phyloP scores from a whole-genome alignment of 2,888 invertebrate species.

The Apamea epomidion region DNA sequence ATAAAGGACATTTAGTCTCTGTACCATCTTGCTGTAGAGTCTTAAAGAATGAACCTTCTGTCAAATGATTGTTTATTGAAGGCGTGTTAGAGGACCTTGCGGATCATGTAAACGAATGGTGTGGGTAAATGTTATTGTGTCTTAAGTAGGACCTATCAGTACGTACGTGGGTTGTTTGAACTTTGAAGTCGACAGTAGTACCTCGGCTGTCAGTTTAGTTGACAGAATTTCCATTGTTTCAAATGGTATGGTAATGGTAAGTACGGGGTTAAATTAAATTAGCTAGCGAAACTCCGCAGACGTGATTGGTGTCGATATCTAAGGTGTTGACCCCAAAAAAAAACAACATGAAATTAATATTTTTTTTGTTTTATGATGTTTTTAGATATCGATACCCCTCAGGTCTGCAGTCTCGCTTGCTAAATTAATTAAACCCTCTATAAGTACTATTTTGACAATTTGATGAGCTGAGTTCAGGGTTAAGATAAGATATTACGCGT shows the following conservation, averaged over 20 bases:
- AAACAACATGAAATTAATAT: too few relatives aligned
- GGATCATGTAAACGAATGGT: conserved; percentile 32
- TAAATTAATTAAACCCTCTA: too few relatives aligned
- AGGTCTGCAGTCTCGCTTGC: too few relatives aligned
- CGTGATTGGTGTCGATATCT: background rate
- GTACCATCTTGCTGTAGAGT: background rate
- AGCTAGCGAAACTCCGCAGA: background rate
- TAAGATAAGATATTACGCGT: too few relatives aligned
- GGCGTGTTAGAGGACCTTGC: conserved; percentile 16
- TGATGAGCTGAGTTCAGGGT: too few relatives aligned
- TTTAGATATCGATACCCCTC: too few relatives aligned
- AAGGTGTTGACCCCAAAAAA: background rate
- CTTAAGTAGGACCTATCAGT: conserved; percentile 8
- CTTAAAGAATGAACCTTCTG: conserved; percentile 29
- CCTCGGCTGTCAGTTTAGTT: background rate
- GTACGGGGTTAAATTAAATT: background rate
- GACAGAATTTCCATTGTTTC: background rate
- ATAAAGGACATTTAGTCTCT: background rate
- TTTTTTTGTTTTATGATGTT: too few relatives aligned
- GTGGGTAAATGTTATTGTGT: conserved; percentile 53
- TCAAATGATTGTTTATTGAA: background rate
- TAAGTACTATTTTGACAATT: too few relatives aligned
- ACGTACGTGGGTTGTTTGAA: conserved; percentile 31
- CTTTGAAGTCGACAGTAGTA: conserved; percentile 29
- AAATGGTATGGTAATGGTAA: background rate